Evolutionary conservation across 1,140 invertebrate genomes (phyloP), one percentile per base, ranked within the genome.

Genomic region (Lineus longissimus): DNA sequence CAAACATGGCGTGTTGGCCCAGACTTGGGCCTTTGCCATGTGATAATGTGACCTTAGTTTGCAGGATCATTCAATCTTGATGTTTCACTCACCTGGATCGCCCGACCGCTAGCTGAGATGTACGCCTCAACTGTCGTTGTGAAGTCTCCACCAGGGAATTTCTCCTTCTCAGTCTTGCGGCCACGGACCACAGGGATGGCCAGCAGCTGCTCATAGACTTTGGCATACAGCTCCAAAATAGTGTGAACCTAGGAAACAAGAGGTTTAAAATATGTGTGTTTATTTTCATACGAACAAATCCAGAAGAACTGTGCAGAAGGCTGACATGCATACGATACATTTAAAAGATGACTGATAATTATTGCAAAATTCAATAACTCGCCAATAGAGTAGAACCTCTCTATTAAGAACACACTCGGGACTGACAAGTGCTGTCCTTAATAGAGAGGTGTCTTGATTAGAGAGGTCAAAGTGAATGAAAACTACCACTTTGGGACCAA

Each of bases 131-230:
- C 92, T 0, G 97, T 99, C 0, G 94, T 95, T 0, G 97, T 99
- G 76, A 93, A 98, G 81, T 97, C 93, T 33, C 92, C 95, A 55
- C 97, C 97, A 40, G 97, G 96, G 84, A 99, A 99, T 78, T 99
- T 98, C 83, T 99, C 97, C 81, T 99, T 98, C 81, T 98, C 95
- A 0, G 95, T 97, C 85, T 99, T 99, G 22, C 90, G 87, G 0
- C 97, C 97, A 76, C 89, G 90, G 0, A 99, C 86, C 0, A 99
- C 96, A 0, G 97, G 97, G 58, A 99, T 89, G 0, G 97, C 97
- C 41, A 99, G 75, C 19, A 97, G 82, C 41, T 98, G 86, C 61
- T 94, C 93, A 81, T 99, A 99, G 0, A 99, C 76, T 63, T 61
- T 41, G 22, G 75, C 76, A 72, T 80, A 80, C 40, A 77, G 65